These are phyloP conservation scores for Colinus virginianus DNA, from an alignment of 2,113 vertebrate species.

Conservation along the genomic window DNA sequence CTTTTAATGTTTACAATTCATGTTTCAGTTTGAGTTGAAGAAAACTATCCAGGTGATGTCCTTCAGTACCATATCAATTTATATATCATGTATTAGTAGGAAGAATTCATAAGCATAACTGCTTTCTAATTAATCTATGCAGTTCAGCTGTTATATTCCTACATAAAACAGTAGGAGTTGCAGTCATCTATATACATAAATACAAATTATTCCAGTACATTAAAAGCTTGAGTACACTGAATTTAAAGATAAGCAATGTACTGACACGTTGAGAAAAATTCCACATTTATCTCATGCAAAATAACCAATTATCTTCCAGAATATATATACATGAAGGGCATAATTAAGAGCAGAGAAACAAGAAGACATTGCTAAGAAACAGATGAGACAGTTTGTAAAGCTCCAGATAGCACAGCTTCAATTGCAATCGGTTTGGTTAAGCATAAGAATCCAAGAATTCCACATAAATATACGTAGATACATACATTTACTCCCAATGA, in stretches of 20 bases:
- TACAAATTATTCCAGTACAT: neutral
- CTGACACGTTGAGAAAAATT: neutral
- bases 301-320: neutral
- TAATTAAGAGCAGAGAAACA: neutral
- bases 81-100: neutral
- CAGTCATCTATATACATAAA: neutral
- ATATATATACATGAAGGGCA: neutral
- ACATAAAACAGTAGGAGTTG: neutral
- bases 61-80: neutral
- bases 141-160: neutral
- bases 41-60: neutral
- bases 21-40: neutral
- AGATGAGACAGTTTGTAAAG: neutral
- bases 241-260: neutral
- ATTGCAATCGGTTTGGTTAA: neutral
- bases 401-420: neutral
- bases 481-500: neutral
- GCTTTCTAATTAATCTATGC: neutral
- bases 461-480: neutral
- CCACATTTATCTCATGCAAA: neutral
- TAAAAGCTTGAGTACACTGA: neutral
- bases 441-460: conserved; percentile 2
- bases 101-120: neutral
- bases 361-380: neutral
- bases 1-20: neutral